Conservation (phyloP, 2,113 vertebrate species). For the Chamaea fasciata region DNA sequence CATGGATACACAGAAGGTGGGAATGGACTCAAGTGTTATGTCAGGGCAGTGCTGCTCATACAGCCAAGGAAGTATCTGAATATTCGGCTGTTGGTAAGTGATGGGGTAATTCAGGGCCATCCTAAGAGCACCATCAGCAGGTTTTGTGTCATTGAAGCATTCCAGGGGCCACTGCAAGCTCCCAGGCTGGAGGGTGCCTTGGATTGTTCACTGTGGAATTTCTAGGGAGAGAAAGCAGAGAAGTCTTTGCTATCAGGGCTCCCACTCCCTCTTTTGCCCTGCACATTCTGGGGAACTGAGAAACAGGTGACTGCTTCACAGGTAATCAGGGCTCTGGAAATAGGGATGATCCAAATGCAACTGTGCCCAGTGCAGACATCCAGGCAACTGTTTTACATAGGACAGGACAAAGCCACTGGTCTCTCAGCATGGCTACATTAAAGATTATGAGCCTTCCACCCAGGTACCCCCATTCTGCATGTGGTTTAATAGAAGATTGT, state of each 20-base stretch:
- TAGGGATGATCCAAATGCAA: neutral
- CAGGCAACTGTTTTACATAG: neutral
- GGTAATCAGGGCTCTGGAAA: neutral
- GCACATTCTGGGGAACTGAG: neutral
- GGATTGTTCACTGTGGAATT: neutral
- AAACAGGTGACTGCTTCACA: neutral
- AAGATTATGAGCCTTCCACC: neutral
- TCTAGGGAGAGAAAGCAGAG: neutral
- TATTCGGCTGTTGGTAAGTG: neutral
- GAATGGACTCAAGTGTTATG: fast-evolving
- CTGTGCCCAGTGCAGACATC: neutral
- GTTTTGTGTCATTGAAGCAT: neutral
- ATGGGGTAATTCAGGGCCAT: neutral
- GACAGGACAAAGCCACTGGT: neutral
- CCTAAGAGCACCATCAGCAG: neutral
- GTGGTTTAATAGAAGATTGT: neutral
- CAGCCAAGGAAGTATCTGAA: neutral
- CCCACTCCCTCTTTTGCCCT: neutral
- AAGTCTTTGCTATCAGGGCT: neutral
- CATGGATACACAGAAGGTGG: fast-evolving
- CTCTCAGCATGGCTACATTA: neutral
- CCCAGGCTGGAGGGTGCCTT: neutral
- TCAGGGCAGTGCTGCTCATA: neutral
- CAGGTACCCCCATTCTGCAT: neutral
- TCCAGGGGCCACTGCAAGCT: neutral